Base-by-base conservation (phyloP, 2,113 vertebrate species). In the Gymnarchus niloticus region DNA sequence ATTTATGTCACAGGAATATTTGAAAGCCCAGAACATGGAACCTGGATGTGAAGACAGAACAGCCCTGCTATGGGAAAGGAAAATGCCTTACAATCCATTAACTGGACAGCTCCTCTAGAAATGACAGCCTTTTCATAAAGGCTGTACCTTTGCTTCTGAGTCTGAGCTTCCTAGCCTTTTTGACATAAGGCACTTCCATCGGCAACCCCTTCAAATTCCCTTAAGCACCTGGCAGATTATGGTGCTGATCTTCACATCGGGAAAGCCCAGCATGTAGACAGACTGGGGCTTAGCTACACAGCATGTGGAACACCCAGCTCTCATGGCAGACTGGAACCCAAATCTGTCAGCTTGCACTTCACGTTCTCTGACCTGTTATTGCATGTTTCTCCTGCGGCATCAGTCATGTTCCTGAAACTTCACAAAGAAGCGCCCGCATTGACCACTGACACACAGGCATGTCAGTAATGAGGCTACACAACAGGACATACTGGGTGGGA, bases 401-500 rank as follows among this genome's bases (percentile, higher is more conserved):
- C n/a, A n/a, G n/a, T n/a, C 56, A 17, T 57, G 8, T 57, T 57
- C 56, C 14, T 57, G 44, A 80, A 46, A 49, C 77, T 48, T 49
- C 41, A 21, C n/a, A 23, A 80, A 25, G n/a, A 49, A 49, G 23
- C 8, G 12, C n/a, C 9, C 44, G 49, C n/a, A 44, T 49, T n/a
- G 2, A 80, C 46, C 77, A 23, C 48, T 48, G 7, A 3, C 3
- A n/a, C 19, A 51, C 61, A 48, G 77, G 48, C 46, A 2, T 48
- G 77, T 65, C 25, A 19, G 61, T 69, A 37, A 25, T 69, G 61
- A 1, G 17, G 46, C 28, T 76, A 23, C 21, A 23, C 28, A 76
- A 21, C 77, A 80, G 48, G 77, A 80, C 1, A 23, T 46, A 8
- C 17, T 1, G 19, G 88, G 85, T 91, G 88, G 12, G 14, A 46